Percentiles rank a stretch among this genome's conserved stretches.
phyloP scores from a whole-genome alignment of 1,140 invertebrate genomes.

The Ceratina australensis region DNA sequence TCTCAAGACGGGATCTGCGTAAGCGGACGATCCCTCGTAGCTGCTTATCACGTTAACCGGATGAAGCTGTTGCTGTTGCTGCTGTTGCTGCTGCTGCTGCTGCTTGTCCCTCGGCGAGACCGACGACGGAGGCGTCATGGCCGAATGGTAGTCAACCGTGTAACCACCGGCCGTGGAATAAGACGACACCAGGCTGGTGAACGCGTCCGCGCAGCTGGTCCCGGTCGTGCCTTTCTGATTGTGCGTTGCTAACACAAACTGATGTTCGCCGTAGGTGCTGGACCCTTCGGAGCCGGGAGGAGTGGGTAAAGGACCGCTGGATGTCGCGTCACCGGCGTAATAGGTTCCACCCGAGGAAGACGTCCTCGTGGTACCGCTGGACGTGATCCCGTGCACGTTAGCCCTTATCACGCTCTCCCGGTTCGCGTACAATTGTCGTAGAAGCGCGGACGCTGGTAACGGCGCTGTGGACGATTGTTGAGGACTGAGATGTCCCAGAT shows the following conservation, averaged over 20 bases:
- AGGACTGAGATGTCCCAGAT: constrained; percentile 82
- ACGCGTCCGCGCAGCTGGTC: constrained; percentile 81
- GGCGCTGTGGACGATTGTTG: constrained; percentile 82
- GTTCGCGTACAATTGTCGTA: constrained; percentile 93
- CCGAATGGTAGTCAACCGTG: constrained; percentile 90
- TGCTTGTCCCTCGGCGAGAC: constrained; percentile 95
- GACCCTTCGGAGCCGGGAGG: constrained; percentile 91
- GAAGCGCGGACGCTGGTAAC: constrained; percentile 89
- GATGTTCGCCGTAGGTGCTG: constrained; percentile 85
- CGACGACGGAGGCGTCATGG: constrained; percentile 96
- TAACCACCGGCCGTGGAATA: constrained; percentile 83
- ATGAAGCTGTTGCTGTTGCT: constrained; percentile 67
- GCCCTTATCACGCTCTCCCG: constrained; percentile 96
- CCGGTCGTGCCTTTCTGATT: constrained; percentile 78
- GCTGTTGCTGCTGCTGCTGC: too few relatives aligned
- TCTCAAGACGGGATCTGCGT: constrained; percentile 80
- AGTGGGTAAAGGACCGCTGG: constrained; percentile 87
- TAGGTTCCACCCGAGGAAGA: constrained; percentile 77
- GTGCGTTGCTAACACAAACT: constrained; percentile 84
- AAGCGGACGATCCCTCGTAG: constrained; percentile 73
- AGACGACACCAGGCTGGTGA: constrained; percentile 82
- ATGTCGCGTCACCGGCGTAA: constrained; percentile 77
- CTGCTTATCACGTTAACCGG: constrained; percentile 65
- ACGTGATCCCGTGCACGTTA: constrained; percentile 88
- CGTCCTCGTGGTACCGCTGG: constrained; percentile 77